These are phyloP conservation scores for Dryocosmus kuriphilus DNA, from an alignment of 2,888 invertebrate species.

Conservation along the genomic window DNA sequence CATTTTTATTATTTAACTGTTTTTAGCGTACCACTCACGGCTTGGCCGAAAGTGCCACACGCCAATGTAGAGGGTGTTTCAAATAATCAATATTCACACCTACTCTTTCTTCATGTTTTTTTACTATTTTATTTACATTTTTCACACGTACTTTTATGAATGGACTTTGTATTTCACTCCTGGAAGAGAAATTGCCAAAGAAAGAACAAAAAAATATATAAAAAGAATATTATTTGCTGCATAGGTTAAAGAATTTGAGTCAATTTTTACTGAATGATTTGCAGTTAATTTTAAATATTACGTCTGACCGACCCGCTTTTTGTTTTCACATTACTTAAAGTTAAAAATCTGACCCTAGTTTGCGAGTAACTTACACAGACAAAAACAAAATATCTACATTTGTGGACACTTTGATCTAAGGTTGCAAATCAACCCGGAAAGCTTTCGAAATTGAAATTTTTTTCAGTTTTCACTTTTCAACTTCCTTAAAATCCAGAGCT, in stretches of 20 bases:
- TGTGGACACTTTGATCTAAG: not conserved
- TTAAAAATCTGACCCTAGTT: not conserved
- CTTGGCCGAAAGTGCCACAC: conserved; percentile 24
- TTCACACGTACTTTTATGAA: not conserved
- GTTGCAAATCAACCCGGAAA: not conserved
- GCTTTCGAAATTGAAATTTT: not conserved
- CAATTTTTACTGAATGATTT: no score
- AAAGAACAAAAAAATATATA: not conserved
- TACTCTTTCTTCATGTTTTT: conserved; percentile 21
- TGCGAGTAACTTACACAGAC: not conserved
- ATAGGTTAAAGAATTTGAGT: no score
- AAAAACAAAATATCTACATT: not conserved
- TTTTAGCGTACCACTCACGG: conserved; percentile 31
- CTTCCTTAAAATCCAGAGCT: not conserved
- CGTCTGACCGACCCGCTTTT: not conserved
- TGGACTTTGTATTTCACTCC: not conserved
- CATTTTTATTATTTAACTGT: conserved; percentile 41
- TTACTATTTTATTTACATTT: conserved; percentile 4
- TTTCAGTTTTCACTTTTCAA: not conserved
- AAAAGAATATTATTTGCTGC: no score
- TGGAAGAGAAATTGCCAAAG: not conserved
- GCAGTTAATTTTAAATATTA: no score
- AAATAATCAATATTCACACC: conserved; percentile 33
- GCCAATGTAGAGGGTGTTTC: conserved; percentile 39
- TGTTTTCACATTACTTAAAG: not conserved